Evolutionary conservation across 2,797 vertebrate species (phyloP).

Genomic region (Carduelis carduelis): DNA sequence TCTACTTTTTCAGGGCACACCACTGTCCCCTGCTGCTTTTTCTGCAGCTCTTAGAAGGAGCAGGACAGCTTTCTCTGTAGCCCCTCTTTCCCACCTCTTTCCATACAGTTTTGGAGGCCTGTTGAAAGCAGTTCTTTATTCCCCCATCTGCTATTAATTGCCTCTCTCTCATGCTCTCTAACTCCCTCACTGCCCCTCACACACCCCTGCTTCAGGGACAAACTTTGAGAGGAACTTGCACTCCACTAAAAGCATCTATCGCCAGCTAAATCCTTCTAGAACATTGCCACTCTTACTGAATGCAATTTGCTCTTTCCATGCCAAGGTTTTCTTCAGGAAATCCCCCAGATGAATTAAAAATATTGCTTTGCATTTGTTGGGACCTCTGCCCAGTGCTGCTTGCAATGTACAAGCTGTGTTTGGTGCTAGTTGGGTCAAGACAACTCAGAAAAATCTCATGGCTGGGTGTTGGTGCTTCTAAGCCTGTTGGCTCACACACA

Average conservation of each 20-base stretch:
- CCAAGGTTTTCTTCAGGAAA: slow-evolving; percentile 49
- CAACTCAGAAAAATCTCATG: slow-evolving; percentile 31
- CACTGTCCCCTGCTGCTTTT: background rate
- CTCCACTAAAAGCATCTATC: background rate
- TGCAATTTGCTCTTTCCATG: background rate
- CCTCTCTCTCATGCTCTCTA: background rate
- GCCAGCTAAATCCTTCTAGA: background rate
- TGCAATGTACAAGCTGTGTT: background rate
- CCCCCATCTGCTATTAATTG: background rate
- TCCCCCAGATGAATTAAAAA: slow-evolving; percentile 41
- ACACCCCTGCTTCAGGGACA: background rate
- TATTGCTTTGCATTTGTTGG: slow-evolving; percentile 22
- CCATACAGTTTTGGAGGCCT: background rate
- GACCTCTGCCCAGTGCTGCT: background rate
- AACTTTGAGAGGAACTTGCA: background rate
- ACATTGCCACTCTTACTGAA: background rate
- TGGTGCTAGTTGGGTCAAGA: slow-evolving; percentile 11
- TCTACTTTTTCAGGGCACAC: background rate
- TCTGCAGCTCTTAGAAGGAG: background rate
- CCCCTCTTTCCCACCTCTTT: background rate
- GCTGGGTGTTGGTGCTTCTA: background rate
- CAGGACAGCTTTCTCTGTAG: background rate
- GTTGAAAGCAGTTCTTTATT: background rate
- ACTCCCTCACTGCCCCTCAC: background rate
- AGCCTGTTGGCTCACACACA: background rate